A percentile compares a stretch with the other conserved stretches of the same genome.
These are phyloP conservation scores for Lacanobia oleracea DNA, from an alignment of 2,888 invertebrate genomes.

Conservation along the genomic window DNA sequence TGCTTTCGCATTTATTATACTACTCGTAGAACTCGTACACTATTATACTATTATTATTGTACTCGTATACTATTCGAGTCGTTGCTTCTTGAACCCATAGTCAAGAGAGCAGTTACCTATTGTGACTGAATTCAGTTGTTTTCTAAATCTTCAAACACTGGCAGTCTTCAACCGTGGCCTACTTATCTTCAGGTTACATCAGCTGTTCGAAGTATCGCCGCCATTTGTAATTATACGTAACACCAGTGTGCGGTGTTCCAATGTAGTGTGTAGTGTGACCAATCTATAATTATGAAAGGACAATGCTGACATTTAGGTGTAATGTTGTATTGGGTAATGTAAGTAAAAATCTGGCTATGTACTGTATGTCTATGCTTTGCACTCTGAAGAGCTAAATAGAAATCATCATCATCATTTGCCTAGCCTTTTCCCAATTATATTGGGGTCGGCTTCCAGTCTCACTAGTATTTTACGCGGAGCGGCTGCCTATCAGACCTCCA, in stretches of 20 bases:
- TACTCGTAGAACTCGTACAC: no score
- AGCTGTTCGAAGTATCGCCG: conserved; percentile 29
- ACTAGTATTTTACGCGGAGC: no score
- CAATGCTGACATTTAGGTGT: conserved; percentile 3
- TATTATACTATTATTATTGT: no score
- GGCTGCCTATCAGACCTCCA: no score
- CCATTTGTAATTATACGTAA: conserved; percentile 51
- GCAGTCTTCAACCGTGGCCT: conserved; percentile 49
- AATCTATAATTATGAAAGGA: conserved; percentile 38
- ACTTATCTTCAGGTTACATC: conserved; percentile 44
- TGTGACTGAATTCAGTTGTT: background rate
- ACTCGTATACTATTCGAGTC: no score
- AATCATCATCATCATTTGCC: no score
- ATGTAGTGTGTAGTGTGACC: conserved; percentile 35
- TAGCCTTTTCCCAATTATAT: no score
- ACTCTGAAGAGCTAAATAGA: background rate
- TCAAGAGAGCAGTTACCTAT: no score
- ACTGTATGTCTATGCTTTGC: no score
- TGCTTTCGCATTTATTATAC: no score
- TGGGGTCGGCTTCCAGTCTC: no score
- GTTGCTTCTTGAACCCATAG: no score
- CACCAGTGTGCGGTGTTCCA: conserved; percentile 8
- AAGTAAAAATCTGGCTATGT: background rate
- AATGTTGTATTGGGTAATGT: background rate
- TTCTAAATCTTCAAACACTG: background rate